These are phyloP conservation scores for Andrena flavipes DNA, from an alignment of 2,888 invertebrate genomes.

Conservation along the genomic window DNA sequence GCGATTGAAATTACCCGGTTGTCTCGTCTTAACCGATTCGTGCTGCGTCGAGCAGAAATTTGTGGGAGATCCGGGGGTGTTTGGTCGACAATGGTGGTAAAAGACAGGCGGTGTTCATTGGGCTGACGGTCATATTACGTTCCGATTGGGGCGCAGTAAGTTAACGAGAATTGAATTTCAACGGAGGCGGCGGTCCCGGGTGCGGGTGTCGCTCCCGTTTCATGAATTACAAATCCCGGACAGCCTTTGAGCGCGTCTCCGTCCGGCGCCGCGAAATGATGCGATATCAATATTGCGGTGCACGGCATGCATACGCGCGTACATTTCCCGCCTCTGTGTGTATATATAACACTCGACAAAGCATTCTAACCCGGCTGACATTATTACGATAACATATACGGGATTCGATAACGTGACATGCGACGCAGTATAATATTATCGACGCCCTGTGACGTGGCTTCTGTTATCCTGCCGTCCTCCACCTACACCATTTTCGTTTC, in stretches of 20 bases:
- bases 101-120: slow-evolving; percentile 8
- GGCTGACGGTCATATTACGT: slow-evolving; percentile 45
- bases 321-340: slow-evolving; percentile 6
- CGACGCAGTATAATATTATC: slow-evolving; percentile 54
- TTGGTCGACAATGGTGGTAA: background rate
- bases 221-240: slow-evolving; percentile 58
- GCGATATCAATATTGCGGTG: slow-evolving; percentile 62
- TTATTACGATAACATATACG: slow-evolving; percentile 58
- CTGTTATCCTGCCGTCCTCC: slow-evolving; percentile 33
- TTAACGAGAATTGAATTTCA: slow-evolving; percentile 65
- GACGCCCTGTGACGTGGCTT: slow-evolving; percentile 28
- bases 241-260: slow-evolving; percentile 50
- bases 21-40: background rate
- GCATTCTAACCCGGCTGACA: slow-evolving; percentile 50
- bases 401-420: slow-evolving; percentile 53
- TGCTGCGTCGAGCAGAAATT: slow-evolving; percentile 18
- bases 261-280: slow-evolving; percentile 47
- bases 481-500: slow-evolving; percentile 37
- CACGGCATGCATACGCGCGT: background rate
- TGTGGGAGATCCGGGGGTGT: background rate
- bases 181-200: slow-evolving; percentile 15
- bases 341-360: slow-evolving; percentile 53
- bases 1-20: background rate
- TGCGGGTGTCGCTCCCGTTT: slow-evolving; percentile 7
- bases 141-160: slow-evolving; percentile 41